Percentiles rank a stretch among this genome's conserved stretches.
These are phyloP conservation scores for Percina caprodes DNA, from an alignment of 2,113 vertebrate genomes.

Conservation along the genomic window DNA sequence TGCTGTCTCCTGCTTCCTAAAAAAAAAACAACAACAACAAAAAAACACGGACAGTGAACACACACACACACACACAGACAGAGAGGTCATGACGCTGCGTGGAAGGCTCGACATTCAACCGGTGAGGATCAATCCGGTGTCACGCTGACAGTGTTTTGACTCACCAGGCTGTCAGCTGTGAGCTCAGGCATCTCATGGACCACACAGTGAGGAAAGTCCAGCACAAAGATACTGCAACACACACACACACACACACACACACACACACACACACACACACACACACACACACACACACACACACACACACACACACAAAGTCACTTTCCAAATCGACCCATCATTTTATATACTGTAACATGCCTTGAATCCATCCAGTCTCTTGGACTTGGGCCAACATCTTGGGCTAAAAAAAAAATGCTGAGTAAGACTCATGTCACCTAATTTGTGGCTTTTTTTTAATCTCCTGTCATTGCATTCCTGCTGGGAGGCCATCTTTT, in stretches of 20 bases:
- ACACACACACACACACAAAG: neutral
- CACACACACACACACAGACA: slow-evolving; percentile 7
- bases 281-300: neutral
- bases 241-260: neutral
- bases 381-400: neutral
- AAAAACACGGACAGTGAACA: neutral
- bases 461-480: neutral
- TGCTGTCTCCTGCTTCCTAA: slow-evolving; percentile 94
- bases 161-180: slow-evolving; percentile 96
- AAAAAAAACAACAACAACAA: slow-evolving; percentile 37
- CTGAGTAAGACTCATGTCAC: neutral
- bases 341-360: neutral
- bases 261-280: neutral
- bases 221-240: slow-evolving; percentile 87
- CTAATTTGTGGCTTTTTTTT: neutral
- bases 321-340: neutral
- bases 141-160: slow-evolving; percentile 44
- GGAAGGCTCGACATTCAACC: neutral
- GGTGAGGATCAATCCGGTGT: neutral
- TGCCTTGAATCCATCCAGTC: neutral
- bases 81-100: neutral
- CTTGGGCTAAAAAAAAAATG: neutral
- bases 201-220: slow-evolving; percentile 93
- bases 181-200: slow-evolving; percentile 95
- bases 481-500: slow-evolving; percentile 33